These are phyloP conservation scores for Bubo scandiacus DNA, from an alignment of 2,113 vertebrate species.

Conservation along the genomic window DNA sequence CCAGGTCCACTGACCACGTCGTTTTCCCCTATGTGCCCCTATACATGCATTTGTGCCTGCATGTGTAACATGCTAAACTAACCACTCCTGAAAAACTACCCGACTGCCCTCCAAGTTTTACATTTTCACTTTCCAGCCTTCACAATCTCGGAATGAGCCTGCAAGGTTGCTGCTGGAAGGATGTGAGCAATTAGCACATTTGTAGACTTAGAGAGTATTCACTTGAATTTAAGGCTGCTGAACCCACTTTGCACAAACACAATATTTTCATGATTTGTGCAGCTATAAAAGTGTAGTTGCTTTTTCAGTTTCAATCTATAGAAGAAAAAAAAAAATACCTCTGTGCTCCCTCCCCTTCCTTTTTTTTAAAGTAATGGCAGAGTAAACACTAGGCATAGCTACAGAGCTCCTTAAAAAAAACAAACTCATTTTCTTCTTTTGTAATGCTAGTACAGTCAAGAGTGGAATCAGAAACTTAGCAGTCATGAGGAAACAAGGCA, in stretches of 20 bases:
- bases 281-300: neutral
- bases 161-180: neutral
- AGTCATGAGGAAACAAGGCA: neutral
- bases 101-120: neutral
- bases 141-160: neutral
- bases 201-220: neutral
- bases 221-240: neutral
- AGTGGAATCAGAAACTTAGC: neutral
- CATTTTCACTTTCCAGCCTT: neutral
- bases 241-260: neutral
- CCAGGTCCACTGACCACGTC: neutral
- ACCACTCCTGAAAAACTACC: neutral
- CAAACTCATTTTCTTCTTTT: neutral
- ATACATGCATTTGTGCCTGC: neutral
- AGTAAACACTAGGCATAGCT: neutral
- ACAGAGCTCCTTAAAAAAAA: neutral
- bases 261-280: neutral
- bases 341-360: rapidly evolving
- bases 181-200: neutral
- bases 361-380: neutral
- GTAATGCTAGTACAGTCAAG: neutral
- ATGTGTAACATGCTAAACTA: neutral
- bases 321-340: neutral
- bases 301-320: neutral
- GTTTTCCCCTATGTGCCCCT: neutral